Base-by-base conservation (phyloP, 37 sponge, comb jelly and placozoan species). In the Beroe ovata region DNA sequence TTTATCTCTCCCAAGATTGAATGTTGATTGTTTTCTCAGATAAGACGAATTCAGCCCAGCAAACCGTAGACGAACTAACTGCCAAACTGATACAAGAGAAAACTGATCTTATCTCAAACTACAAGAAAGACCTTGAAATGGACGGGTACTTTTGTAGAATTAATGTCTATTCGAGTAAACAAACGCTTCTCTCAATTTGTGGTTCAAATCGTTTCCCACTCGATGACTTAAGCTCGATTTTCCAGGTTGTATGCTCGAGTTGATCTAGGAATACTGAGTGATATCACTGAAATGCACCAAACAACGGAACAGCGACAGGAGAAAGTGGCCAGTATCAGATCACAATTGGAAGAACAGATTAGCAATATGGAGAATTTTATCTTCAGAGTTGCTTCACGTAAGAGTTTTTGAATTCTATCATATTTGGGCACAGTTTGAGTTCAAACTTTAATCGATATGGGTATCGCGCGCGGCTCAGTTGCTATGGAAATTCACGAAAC, bases 261-360 rank as follows among this genome's bases (percentile, higher is more conserved):
- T n/a, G 84, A 77, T 23, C 47, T 77, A 54, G 84, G 84, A 2
- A 77, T 77, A 1, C 84, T 77, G 19, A 22, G 54, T 39, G 84
- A 77, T 54, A 77, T 77, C 8, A 77, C 84, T 21, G 84, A 77
- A 20, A 77, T 77, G 84, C 84, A 77, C 47, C 84, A 77, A 40
- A 77, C 84, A 26, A 77, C 84, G 3, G 84, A 77, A 29, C 84
- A 77, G 28, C 41, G 84, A 6, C 84, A 77, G 22, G 84, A 77
- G 22, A 37, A 36, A 20, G 84, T 77, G 2, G 84, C 84, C 1
- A 35, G 21, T n/a, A 77, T 77, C 54, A 42, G 84, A 40, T 30
- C 84, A 23, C 84, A 77, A 54, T 54, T 77, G 41, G 84, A 77
- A 25, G 54, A 77, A 42, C 84, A 77, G 54, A 77, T 77, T 19